These are phyloP conservation scores for Glaucomys volans DNA, from an alignment of 2,113 vertebrate genomes.

Conservation along the genomic window DNA sequence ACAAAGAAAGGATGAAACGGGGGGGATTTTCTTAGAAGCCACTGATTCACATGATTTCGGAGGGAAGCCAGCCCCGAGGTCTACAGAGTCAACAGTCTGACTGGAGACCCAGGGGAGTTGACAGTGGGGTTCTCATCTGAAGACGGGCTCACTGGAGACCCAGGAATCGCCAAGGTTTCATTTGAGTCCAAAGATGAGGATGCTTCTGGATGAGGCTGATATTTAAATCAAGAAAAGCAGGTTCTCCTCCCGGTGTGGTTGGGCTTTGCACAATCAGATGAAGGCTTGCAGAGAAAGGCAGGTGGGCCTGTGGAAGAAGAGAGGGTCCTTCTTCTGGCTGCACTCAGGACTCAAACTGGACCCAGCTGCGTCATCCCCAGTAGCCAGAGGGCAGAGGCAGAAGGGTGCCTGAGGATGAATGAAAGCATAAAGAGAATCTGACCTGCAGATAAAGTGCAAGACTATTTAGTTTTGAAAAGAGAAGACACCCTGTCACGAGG, in stretches of 20 bases:
- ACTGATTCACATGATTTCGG: background rate
- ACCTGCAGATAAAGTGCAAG: rapidly evolving
- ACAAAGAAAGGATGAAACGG: background rate
- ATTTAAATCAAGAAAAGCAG: background rate
- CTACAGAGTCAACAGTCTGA: background rate
- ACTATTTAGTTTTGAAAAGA: background rate
- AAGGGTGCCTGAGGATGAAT: too few species aligned
- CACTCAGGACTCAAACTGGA: background rate
- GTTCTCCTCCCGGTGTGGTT: rapidly evolving
- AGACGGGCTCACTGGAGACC: rapidly evolving
- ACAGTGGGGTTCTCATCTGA: rapidly evolving
- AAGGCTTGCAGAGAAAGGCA: too few species aligned
- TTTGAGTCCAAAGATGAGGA: background rate
- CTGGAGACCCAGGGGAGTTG: too few species aligned
- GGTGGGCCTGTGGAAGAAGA: too few species aligned
- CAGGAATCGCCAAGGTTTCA: too few species aligned
- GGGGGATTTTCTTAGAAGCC: too few species aligned
- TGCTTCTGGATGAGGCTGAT: background rate
- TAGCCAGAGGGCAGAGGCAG: too few species aligned
- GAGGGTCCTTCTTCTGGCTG: background rate
- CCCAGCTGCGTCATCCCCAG: too few species aligned
- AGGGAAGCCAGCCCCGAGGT: too few species aligned
- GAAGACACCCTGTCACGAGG: too few species aligned
- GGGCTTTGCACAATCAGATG: background rate
- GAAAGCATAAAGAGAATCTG: background rate